Conservation (phyloP, 2,113 vertebrate species). For the Ceyx melanurus region DNA sequence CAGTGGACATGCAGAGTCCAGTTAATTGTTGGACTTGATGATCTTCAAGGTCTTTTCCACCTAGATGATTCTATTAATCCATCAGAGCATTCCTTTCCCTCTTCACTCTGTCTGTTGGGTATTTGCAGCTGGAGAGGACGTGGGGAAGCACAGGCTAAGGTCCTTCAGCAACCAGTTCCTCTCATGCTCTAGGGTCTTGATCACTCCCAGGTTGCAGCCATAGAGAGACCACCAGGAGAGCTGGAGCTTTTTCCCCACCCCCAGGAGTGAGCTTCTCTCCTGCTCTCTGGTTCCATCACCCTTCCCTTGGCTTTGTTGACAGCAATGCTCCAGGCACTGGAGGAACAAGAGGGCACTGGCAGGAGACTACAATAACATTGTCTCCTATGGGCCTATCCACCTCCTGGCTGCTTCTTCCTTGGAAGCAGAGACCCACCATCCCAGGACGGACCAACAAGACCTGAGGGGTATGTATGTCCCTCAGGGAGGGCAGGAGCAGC, state of each 20-base stretch:
- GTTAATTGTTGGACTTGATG: no score
- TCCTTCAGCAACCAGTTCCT: neutral
- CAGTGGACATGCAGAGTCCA: no score
- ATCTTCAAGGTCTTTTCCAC: no score
- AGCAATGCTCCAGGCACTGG: slow-evolving; percentile 35
- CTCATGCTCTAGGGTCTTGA: neutral
- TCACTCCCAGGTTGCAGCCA: neutral
- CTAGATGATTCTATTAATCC: neutral
- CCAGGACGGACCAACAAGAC: neutral
- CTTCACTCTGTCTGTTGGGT: neutral
- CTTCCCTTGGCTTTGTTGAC: neutral
- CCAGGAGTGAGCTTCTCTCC: neutral
- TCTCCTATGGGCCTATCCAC: slow-evolving; percentile 66
- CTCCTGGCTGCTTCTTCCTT: neutral
- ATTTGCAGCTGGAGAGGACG: neutral
- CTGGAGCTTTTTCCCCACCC: neutral
- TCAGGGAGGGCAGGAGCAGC: neutral
- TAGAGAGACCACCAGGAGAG: neutral
- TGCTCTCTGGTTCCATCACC: neutral
- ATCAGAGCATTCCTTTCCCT: neutral
- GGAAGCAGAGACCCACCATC: neutral
- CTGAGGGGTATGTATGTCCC: neutral
- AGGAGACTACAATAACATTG: slow-evolving; percentile 48
- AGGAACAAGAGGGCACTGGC: neutral
- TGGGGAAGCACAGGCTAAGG: neutral